phyloP scores from a whole-genome alignment of 1,140 invertebrate genomes.

The Rhagoletis zephyria region DNA sequence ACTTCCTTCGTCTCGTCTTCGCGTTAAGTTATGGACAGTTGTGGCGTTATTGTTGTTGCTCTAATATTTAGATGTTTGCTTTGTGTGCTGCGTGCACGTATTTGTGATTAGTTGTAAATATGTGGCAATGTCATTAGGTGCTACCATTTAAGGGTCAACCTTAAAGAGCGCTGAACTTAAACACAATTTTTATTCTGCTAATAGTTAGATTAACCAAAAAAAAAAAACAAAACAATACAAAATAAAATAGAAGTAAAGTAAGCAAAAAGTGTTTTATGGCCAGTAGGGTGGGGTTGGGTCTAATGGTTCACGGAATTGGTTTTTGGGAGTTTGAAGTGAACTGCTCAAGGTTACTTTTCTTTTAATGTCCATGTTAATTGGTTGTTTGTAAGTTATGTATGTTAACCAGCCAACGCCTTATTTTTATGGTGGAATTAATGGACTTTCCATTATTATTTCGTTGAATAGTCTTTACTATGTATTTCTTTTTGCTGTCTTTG shows the following conservation, averaged over 20 bases:
- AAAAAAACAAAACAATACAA: background rate
- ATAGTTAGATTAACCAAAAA: background rate
- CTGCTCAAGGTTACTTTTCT: background rate
- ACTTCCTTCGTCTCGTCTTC: background rate
- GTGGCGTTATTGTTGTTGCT: background rate
- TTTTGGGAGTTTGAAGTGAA: background rate
- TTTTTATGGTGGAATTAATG: background rate
- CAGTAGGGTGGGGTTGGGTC: background rate
- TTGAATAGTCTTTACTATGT: background rate
- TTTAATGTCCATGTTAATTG: constrained; percentile 18
- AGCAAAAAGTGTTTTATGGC: background rate
- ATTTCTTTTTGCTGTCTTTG: background rate
- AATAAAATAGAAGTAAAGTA: background rate
- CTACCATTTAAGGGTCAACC: background rate
- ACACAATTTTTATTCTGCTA: background rate
- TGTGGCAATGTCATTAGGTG: too few relatives aligned
- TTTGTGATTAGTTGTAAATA: background rate
- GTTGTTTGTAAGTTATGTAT: background rate
- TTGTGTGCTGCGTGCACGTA: background rate
- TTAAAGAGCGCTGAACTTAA: constrained; percentile 15
- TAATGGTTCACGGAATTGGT: background rate
- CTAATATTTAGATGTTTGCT: background rate
- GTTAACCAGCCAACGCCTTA: too few relatives aligned
- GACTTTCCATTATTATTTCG: background rate
- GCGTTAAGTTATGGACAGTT: background rate